phyloP scores from a whole-genome alignment of 2,888 invertebrate genomes.

The Watsonalla binaria region DNA sequence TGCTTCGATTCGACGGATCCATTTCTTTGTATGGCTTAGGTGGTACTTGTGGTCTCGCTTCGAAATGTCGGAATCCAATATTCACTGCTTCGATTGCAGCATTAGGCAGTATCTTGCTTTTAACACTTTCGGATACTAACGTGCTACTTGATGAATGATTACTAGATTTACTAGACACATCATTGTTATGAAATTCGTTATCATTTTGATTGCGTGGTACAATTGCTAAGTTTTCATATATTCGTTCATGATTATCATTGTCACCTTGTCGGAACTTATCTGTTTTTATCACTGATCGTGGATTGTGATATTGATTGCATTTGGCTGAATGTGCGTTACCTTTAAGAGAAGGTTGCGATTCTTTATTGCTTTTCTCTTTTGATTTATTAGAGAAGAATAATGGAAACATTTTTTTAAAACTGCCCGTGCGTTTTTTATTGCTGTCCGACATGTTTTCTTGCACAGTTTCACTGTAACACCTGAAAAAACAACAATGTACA shows the following conservation, averaged over 20 bases:
- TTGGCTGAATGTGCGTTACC: constrained; percentile 30
- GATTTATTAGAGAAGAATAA: constrained; percentile 56
- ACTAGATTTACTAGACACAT: constrained; percentile 45
- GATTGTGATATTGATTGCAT: constrained; percentile 59
- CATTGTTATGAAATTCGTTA: constrained; percentile 32
- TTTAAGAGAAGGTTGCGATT: constrained; percentile 22
- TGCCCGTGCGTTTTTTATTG: constrained; percentile 54
- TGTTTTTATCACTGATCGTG: constrained; percentile 39
- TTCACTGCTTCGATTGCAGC: constrained; percentile 14
- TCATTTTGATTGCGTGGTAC: constrained; percentile 24
- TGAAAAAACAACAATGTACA: neutral
- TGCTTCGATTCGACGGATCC: constrained; percentile 17
- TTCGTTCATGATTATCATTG: constrained; percentile 45
- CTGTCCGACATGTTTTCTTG: constrained; percentile 47
- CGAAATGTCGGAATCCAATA: constrained; percentile 24
- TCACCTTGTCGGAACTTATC: constrained; percentile 32
- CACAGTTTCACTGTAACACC: neutral
- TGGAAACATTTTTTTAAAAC: constrained; percentile 63
- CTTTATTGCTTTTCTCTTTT: constrained; percentile 46
- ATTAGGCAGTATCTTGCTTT: constrained; percentile 18
- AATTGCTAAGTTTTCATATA: constrained; percentile 63
- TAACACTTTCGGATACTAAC: constrained; percentile 57
- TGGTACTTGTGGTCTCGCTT: constrained; percentile 52
- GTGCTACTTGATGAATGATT: constrained; percentile 64
- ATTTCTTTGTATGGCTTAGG: constrained; percentile 46